Evolutionary conservation across 2,888 invertebrate species (phyloP).

Genomic region (Caenorhabditis drosophilae): DNA sequence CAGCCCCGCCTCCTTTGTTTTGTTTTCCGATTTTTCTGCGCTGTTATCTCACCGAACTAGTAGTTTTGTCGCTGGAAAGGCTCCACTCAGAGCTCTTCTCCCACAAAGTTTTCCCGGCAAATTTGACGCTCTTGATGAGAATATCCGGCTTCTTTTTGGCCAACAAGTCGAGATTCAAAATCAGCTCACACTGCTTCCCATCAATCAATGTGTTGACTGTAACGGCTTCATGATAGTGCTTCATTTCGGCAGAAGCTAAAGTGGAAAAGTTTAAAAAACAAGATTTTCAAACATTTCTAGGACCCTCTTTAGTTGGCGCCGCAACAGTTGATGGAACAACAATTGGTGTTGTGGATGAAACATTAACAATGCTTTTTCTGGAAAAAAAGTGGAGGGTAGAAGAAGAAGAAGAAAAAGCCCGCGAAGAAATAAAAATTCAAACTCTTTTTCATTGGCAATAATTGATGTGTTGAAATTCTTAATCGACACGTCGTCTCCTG

Average conservation of each 20-base stretch:
- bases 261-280: too few species aligned
- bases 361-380: conserved; percentile 12
- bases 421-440: background rate
- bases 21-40: too few species aligned
- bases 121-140: conserved; percentile 17
- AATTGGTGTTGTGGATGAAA: background rate
- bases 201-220: conserved; percentile 20
- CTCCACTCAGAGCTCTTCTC: conserved; percentile 35
- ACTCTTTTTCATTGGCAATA: background rate
- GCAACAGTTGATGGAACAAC: background rate
- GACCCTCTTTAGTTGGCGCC: background rate
- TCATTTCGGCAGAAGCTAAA: too few species aligned
- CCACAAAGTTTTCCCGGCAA: conserved; percentile 20
- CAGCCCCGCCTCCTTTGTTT: too few species aligned
- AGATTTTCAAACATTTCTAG: too few species aligned
- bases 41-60: conserved; percentile 22
- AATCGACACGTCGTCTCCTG: too few species aligned
- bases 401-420: background rate
- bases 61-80: conserved; percentile 20
- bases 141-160: conserved; percentile 21
- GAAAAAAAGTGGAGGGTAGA: too few species aligned
- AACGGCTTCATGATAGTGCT: conserved; percentile 10
- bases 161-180: conserved; percentile 12
- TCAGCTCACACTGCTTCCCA: conserved; percentile 8
- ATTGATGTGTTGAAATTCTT: too few species aligned